phyloP scores from a whole-genome alignment of 2,113 vertebrate genomes.

The Apaloderma vittatum region DNA sequence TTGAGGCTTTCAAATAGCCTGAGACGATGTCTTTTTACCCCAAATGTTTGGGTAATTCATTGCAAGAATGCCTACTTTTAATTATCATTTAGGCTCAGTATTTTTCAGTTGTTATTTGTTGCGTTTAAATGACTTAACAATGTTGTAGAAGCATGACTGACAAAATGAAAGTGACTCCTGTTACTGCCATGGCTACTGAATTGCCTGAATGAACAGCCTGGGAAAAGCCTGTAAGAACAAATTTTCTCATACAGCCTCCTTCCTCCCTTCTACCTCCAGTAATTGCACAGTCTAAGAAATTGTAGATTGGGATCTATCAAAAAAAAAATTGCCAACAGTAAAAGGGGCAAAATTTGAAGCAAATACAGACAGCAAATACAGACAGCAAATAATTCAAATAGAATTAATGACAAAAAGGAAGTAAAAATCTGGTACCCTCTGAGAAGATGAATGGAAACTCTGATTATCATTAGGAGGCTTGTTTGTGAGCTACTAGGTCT shows the following conservation, averaged over 20 bases:
- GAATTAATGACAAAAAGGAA: not conserved
- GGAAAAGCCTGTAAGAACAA: not conserved
- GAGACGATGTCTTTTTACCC: not conserved
- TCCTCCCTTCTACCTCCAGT: rapidly evolving
- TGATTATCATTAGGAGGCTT: not conserved
- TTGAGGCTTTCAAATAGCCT: not conserved
- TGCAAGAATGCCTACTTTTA: not conserved
- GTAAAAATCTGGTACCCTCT: not conserved
- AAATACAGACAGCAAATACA: not conserved
- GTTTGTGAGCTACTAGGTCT: not conserved
- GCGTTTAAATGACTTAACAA: not conserved
- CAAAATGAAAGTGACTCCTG: not conserved
- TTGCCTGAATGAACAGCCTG: not conserved
- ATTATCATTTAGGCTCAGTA: not conserved
- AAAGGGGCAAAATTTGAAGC: not conserved
- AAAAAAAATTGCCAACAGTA: not conserved
- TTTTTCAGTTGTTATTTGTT: not conserved
- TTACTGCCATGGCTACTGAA: not conserved
- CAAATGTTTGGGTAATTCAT: not conserved
- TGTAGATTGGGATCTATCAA: not conserved
- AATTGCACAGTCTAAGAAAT: not conserved
- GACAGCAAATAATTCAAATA: not conserved
- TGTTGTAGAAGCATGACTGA: not conserved
- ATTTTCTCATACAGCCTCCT: not conserved
- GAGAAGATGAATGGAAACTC: not conserved